Evolutionary conservation across 1,140 invertebrate species (phyloP).

Genomic region (Pseudomyrmex concolor): DNA sequence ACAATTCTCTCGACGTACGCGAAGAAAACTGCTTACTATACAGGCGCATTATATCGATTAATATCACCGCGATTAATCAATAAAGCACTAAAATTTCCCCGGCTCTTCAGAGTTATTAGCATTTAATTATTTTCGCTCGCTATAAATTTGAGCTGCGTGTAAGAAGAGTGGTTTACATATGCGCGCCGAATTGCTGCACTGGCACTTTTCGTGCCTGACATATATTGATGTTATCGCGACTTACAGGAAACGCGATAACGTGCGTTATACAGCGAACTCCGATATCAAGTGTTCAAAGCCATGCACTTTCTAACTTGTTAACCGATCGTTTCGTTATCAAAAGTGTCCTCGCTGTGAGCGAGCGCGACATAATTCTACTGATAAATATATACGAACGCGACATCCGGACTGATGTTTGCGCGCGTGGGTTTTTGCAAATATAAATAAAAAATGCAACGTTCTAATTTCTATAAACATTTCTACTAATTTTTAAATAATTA

Average conservation of each 20-base stretch:
- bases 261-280: slow-evolving; percentile 31
- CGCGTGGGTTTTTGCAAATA: too few species aligned
- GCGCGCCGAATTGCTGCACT: slow-evolving; percentile 42
- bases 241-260: slow-evolving; percentile 53
- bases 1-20: not conserved
- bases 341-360: not conserved
- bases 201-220: slow-evolving; percentile 52
- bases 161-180: slow-evolving; percentile 58
- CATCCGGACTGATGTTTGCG: not conserved
- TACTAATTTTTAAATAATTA: not conserved
- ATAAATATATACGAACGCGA: not conserved
- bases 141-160: slow-evolving; percentile 57
- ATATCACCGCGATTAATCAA: slow-evolving; percentile 35
- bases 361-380: not conserved
- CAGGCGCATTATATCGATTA: slow-evolving; percentile 23
- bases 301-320: slow-evolving; percentile 55
- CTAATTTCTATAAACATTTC: too few species aligned
- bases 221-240: slow-evolving; percentile 50
- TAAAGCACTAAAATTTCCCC: slow-evolving; percentile 18
- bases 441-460: too few species aligned
- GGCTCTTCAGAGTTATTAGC: slow-evolving; percentile 42
- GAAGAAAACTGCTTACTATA: not conserved
- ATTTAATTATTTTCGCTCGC: slow-evolving; percentile 53
- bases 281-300: slow-evolving; percentile 53
- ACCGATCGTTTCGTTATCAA: slow-evolving; percentile 46